Evolutionary conservation across 2,888 invertebrate species (phyloP), one percentile per base, ranked within the genome.

Genomic region (Dynastes tityus): DNA sequence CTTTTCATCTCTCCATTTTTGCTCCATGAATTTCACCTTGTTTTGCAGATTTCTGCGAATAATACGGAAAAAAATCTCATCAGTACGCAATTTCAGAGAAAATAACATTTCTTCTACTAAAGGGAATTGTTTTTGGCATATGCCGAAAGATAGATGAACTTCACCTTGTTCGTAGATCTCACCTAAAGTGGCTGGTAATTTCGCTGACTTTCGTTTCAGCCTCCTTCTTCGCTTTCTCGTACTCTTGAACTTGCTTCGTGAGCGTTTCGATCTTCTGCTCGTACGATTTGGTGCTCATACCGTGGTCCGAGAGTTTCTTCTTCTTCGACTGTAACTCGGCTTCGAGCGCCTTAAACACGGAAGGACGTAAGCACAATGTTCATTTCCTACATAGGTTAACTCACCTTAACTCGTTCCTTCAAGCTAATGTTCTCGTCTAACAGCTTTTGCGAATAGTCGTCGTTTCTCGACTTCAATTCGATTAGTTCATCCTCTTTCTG

Each of bases 191-290:
- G 76, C 81, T 85, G 27, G 83, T 83, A 11, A 86, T 83, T 82
- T 85, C 89, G 4, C 80, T 83, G 49, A 87, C 84, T 81, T 87
- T 87, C n/a, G 85, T 86, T 80, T 90, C 89, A 11, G 86, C 80
- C n/a, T 89, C 88, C 37, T 87, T 87, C 29, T 88, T 88, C 53
- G 88, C 88, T 49, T 86, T 87, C 81, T 90, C 89, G 49, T 90
- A 81, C 16, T 90, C 89, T 58, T 89, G 87, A 1, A 89, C 84
- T 84, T 90, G 89, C 78, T 85, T 84, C 80, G 87, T 89, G 64
- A 90, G 82, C 79, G 83, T 77, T 76, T 89, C 89, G 22, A 90
- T 85, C 81, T 89, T 89, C 80, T 89, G 88, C 32, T 89, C 83
- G 75, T 83, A 83, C 2, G 82, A 80, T 11, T 58, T 78, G 16